These are phyloP conservation scores for Platycercus adscitus DNA, from an alignment of 2,113 vertebrate genomes.

Conservation along the genomic window DNA sequence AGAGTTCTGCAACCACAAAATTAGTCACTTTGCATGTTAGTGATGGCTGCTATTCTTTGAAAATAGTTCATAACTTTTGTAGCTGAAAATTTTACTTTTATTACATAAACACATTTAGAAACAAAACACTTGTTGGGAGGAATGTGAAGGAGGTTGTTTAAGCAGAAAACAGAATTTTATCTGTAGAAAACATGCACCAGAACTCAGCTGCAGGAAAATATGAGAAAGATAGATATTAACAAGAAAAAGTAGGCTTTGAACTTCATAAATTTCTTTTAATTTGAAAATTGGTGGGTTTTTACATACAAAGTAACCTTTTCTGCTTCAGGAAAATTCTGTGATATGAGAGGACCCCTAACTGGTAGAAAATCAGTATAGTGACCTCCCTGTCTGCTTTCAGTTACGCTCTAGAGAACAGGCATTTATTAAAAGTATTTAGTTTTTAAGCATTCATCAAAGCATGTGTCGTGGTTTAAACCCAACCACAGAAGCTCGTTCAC, in stretches of 20 bases:
- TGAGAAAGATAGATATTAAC: not conserved
- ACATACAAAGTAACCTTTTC: not conserved
- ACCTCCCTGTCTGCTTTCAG: not conserved
- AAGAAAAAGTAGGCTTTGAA: not conserved
- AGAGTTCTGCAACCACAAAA: not conserved
- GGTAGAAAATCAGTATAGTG: not conserved
- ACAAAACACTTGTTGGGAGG: not conserved
- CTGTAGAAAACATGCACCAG: not conserved
- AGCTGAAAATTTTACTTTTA: not conserved
- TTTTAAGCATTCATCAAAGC: not conserved
- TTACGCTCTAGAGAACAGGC: not conserved
- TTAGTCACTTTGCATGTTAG: not conserved
- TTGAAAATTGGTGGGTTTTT: not conserved
- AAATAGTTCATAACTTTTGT: not conserved
- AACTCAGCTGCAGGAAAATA: not conserved
- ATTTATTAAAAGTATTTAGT: not conserved
- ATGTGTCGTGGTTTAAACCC: no score
- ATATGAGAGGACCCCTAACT: not conserved
- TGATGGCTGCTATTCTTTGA: not conserved
- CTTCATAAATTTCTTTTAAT: not conserved
- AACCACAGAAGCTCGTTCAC: no score
- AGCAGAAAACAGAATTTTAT: not conserved
- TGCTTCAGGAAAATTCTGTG: not conserved
- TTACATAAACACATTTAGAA: not conserved
- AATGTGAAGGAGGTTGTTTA: not conserved